Conservation (phyloP, 1,140 invertebrate genomes). For the Prorops nasuta region DNA sequence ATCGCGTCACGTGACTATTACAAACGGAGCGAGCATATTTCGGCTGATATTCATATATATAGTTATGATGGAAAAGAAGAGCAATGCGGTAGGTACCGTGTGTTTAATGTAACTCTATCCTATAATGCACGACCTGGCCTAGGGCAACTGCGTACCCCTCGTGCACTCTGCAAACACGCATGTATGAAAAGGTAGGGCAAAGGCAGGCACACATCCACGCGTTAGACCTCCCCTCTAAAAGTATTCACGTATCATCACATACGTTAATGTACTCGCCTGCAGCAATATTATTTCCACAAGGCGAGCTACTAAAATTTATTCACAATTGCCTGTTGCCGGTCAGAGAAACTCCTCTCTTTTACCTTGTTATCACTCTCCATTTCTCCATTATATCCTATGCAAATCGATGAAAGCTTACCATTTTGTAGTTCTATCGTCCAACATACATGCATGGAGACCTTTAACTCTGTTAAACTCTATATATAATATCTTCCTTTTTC, state of each 20-base stretch:
- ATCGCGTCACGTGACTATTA: slow-evolving; percentile 11
- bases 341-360: too few relatives aligned
- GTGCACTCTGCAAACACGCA: slow-evolving; percentile 26
- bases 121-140: slow-evolving; percentile 55
- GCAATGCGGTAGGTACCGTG: slow-evolving; percentile 21
- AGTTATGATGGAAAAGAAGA: slow-evolving; percentile 19
- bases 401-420: too few relatives aligned
- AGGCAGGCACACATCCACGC: slow-evolving; percentile 3
- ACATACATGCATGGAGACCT: too few relatives aligned
- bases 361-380: too few relatives aligned
- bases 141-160: slow-evolving; percentile 33
- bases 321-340: too few relatives aligned
- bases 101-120: slow-evolving; percentile 56
- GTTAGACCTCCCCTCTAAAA: slow-evolving; percentile 5
- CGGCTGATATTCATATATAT: neutral
- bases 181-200: slow-evolving; percentile 20
- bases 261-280: slow-evolving; percentile 8
- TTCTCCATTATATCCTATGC: too few relatives aligned
- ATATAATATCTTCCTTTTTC: too few relatives aligned
- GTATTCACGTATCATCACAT: slow-evolving; percentile 4
- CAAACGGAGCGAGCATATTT: neutral
- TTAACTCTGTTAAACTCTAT: too few relatives aligned
- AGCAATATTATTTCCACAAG: too few relatives aligned
- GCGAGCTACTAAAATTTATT: too few relatives aligned
- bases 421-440: too few relatives aligned